Evolutionary conservation across 2,113 vertebrate species (phyloP).

Genomic region (Onychostruthus taczanowskii): DNA sequence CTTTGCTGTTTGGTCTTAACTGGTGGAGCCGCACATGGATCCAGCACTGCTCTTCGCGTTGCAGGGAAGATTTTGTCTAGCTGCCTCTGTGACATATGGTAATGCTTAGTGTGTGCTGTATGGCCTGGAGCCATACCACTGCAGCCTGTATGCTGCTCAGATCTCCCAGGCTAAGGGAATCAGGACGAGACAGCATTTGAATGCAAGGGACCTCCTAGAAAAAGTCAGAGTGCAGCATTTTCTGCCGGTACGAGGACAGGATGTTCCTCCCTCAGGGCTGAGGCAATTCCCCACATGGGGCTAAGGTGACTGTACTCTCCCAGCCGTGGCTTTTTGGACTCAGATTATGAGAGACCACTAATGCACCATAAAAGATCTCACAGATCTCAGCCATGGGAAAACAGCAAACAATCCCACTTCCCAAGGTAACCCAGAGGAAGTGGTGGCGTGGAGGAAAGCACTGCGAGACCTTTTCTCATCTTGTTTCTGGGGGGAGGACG

Average conservation of each 20-base stretch:
- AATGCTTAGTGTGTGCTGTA: slow-evolving; percentile 59
- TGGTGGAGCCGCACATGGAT: not conserved
- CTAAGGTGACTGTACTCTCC: slow-evolving; percentile 10
- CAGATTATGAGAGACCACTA: not conserved
- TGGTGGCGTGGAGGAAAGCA: not conserved
- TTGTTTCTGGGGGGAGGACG: not conserved
- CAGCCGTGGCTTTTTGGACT: not conserved
- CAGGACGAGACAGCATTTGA: not conserved
- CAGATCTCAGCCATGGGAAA: slow-evolving; percentile 29
- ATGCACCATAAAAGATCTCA: not conserved
- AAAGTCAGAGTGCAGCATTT: not conserved
- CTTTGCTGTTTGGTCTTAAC: slow-evolving; percentile 40
- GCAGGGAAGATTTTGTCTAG: slow-evolving; percentile 47
- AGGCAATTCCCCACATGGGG: not conserved
- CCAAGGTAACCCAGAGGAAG: slow-evolving; percentile 46
- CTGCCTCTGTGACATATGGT: slow-evolving; percentile 65
- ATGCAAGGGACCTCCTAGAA: slow-evolving; percentile 20
- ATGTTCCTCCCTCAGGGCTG: slow-evolving; percentile 10
- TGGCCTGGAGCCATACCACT: slow-evolving; percentile 63
- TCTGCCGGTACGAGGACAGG: not conserved
- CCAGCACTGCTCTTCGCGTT: not conserved
- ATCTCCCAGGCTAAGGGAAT: slow-evolving; percentile 57
- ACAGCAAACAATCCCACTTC: not conserved
- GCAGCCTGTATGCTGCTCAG: slow-evolving; percentile 60
- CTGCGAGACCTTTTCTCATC: not conserved